Evolutionary conservation across 2,888 invertebrate genomes (phyloP), one percentile per base, ranked within the genome.

Genomic region (Temnothorax ravouxi): DNA sequence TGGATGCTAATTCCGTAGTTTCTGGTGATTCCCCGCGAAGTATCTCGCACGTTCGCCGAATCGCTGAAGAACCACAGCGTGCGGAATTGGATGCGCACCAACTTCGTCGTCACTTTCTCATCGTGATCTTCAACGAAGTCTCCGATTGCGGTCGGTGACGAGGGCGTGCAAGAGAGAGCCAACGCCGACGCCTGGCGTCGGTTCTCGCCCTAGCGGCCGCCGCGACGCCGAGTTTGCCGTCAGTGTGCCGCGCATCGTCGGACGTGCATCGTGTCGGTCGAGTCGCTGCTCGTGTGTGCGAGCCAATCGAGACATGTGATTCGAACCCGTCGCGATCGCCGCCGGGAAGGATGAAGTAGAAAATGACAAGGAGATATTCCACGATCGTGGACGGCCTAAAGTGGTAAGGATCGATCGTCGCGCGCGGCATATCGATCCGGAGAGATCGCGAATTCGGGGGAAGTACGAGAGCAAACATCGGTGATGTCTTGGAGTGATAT

Each of bases 121-220:
- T 85, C 76, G 67, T 79, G 71, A 66, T 47, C 66, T 6, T 29
- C 69, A 25, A 54, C 50, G 66, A 56, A 54, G 41, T 59, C 34
- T 66, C 56, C 56, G 44, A n/a, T 66, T 56, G 52, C 34, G 47
- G 59, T 47, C 38, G 79, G 25, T 47, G 79, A 61, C 85, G 88
- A 87, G 85, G 54, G 80, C 72, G 86, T 88, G 64, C 76, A 76
- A 87, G 90, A 59, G 3, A 29, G 71, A 84, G 71, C 75, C 72
- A 69, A 76, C 85, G 80, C 79, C 90, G 91, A 92, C 90, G 92
- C 88, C 87, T 86, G 84, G 87, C 89, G 88, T 86, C 92, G 90
- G 87, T 90, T 89, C 69, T 67, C 88, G 86, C 81, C 79, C 83
- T 83, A 2, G 75, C 44, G 34, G 52, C 56, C 59, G 56, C 47